phyloP scores from a whole-genome alignment of 2,888 invertebrate genomes.

The Chaitophorus viminalis region DNA sequence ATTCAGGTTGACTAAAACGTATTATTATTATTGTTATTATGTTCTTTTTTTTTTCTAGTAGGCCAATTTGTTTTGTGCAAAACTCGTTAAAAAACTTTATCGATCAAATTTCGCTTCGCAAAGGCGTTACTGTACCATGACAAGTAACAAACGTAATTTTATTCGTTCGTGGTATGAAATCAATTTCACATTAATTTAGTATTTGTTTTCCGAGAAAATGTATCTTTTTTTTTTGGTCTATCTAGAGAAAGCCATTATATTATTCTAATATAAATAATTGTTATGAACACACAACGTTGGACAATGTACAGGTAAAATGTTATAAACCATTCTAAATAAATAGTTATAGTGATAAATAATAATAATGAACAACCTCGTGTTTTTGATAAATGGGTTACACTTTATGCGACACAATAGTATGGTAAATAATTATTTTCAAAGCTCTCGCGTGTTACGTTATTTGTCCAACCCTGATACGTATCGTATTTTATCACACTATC shows the following conservation, averaged over 20 bases:
- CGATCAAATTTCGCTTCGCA: background rate
- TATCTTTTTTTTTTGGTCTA: no score
- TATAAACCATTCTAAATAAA: background rate
- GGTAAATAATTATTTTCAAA: slow-evolving; percentile 21
- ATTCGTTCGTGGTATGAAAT: background rate
- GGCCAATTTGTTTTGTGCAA: slow-evolving; percentile 1
- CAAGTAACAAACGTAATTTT: background rate
- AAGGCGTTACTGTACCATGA: background rate
- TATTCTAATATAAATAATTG: no score
- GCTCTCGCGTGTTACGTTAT: background rate
- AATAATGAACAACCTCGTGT: background rate
- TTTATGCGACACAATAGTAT: background rate
- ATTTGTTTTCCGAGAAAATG: no score
- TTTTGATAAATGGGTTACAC: background rate
- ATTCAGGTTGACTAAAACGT: background rate
- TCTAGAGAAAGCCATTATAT: no score
- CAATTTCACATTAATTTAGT: no score
- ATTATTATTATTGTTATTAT: background rate
- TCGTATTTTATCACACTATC: slow-evolving; percentile 14
- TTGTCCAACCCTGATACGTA: background rate
- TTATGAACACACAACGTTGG: background rate
- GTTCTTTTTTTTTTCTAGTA: background rate
- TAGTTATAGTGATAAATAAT: background rate
- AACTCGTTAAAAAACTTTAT: slow-evolving; percentile 38
- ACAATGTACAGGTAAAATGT: no score